phyloP scores from a whole-genome alignment of 2,888 invertebrate genomes.

The Portevinia maculata region DNA sequence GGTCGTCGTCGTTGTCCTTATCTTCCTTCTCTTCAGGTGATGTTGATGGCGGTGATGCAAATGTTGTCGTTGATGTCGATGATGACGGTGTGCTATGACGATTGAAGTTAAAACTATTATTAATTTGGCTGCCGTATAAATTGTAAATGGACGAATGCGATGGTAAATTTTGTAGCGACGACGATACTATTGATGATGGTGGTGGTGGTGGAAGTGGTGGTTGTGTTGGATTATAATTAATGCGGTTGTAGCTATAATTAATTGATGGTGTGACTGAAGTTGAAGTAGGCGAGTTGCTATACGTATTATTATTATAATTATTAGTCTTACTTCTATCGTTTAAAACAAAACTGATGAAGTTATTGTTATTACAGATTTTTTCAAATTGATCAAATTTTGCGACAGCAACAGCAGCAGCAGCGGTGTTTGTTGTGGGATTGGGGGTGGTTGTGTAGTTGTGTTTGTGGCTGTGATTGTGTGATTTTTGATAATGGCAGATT shows the following conservation, averaged over 20 bases:
- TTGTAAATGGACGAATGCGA: slow-evolving; percentile 74
- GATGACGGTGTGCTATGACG: slow-evolving; percentile 74
- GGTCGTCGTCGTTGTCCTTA: slow-evolving; percentile 50
- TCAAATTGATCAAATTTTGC: slow-evolving; percentile 49
- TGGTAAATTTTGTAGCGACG: slow-evolving; percentile 73
- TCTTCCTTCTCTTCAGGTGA: slow-evolving; percentile 44
- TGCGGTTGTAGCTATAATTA: slow-evolving; percentile 70
- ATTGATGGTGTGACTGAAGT: slow-evolving; percentile 71
- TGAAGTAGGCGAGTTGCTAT: slow-evolving; percentile 65
- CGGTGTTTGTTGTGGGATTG: slow-evolving; percentile 56
- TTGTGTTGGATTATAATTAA: slow-evolving; percentile 61
- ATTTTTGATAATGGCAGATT: slow-evolving; percentile 43
- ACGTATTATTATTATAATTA: slow-evolving; percentile 41
- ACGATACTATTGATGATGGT: slow-evolving; percentile 72
- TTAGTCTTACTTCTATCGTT: slow-evolving; percentile 63
- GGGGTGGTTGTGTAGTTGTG: slow-evolving; percentile 37
- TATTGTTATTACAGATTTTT: slow-evolving; percentile 45
- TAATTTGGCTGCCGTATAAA: slow-evolving; percentile 72
- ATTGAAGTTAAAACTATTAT: slow-evolving; percentile 74
- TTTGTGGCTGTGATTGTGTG: slow-evolving; percentile 46
- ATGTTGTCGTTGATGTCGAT: slow-evolving; percentile 70
- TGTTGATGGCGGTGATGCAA: slow-evolving; percentile 63
- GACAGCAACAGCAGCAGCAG: slow-evolving; percentile 73
- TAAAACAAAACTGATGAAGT: slow-evolving; percentile 63
- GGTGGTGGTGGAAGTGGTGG: slow-evolving; percentile 72